Base-by-base conservation (phyloP, 1,140 invertebrate genomes). In the Neuroterus valhalla region DNA sequence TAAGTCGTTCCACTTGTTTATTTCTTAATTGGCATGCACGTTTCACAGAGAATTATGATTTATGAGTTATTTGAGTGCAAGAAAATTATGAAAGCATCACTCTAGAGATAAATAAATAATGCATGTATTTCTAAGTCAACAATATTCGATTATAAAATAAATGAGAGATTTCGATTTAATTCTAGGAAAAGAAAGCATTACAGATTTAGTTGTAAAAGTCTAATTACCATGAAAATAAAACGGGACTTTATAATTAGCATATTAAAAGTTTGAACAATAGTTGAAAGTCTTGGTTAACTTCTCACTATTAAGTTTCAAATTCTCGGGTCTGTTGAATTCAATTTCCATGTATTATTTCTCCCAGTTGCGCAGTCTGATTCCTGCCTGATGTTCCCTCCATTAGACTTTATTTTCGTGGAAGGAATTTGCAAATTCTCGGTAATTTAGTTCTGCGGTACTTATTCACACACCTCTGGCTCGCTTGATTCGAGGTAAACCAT, bases 341-440 rank as follows among this genome's bases (percentile, higher is more conserved):
- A 55, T 55, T 55, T 14, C 23, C 14, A 21, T 14, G 10, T 38
- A 55, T 55, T 55, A 55, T 55, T 55, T 23, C 52, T 55, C 52
- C 11, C 26, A 26, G 52, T 31, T 15, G 26, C 21, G 14, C 52
- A 55, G 14, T 21, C 52, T 26, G 52, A 31, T 26, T 12, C 10
- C 31, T 38, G 31, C 31, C 21, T 55, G 14, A 55, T 55, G 26
- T 31, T 55, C 26, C 52, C 52, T 8, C 6, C 26, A 55, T 26
- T 55, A 55, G 52, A 55, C 15, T 55, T 55, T 26, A 55, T 55
- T 55, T 38, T 21, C 23, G 52, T 14, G 23, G 14, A 12, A 15
- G 52, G 26, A 55, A 55, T 55, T 52, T 52, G 50, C 50, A 52
- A 52, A 52, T 52, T 52, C 17, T 19, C 15, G 21, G 23, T 26